Conservation (phyloP, 2,888 invertebrate genomes). For the Stictocephala bisonia region DNA sequence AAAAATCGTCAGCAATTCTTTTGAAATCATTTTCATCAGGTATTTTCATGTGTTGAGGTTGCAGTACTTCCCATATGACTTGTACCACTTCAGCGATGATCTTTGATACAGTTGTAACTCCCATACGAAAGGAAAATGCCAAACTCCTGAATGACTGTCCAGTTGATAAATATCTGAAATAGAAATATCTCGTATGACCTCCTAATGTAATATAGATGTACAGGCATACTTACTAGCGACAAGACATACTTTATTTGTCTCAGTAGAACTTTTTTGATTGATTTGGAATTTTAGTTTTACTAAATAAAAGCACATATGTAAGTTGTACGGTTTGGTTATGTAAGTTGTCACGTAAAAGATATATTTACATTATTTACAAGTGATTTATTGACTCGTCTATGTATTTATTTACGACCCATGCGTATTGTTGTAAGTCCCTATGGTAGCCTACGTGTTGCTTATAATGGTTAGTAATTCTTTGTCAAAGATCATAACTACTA, state of each 20-base stretch:
- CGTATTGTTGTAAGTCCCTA: background rate
- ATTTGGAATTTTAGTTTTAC: conserved; percentile 1
- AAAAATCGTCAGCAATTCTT: conserved; percentile 33
- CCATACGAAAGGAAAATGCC: conserved; percentile 49
- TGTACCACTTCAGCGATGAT: conserved; percentile 30
- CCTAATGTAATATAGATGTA: conserved; percentile 13
- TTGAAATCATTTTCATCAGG: conserved; percentile 23
- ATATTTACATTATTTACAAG: background rate
- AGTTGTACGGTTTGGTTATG: conserved; percentile 10
- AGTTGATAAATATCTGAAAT: conserved; percentile 38
- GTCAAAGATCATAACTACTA: too few relatives aligned
- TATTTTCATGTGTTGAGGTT: conserved; percentile 33
- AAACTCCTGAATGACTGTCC: conserved; percentile 52
- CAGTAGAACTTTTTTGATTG: conserved; percentile 6
- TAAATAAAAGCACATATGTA: conserved; percentile 4
- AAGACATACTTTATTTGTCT: conserved; percentile 1
- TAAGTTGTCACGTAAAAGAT: conserved; percentile 7
- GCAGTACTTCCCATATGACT: conserved; percentile 30
- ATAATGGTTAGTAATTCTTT: conserved; percentile 2
- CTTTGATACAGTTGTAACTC: conserved; percentile 25
- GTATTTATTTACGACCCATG: background rate
- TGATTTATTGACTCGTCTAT: background rate
- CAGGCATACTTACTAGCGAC: conserved; percentile 10
- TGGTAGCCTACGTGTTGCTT: background rate
- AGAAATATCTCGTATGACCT: background rate